Evolutionary conservation across 1,140 invertebrate species (phyloP).

Genomic region (Eumeta japonica): DNA sequence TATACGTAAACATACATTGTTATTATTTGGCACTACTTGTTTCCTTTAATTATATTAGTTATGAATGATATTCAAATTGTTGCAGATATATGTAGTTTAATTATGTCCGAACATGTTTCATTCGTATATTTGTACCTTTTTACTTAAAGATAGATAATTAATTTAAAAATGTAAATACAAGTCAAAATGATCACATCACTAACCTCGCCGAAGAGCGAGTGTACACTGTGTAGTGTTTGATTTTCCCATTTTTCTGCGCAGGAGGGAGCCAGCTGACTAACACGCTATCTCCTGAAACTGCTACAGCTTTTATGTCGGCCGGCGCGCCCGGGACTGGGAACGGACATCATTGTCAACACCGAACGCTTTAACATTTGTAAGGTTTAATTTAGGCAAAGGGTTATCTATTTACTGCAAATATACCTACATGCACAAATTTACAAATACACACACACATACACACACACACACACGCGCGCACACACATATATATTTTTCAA

Average conservation of each 20-base stretch:
- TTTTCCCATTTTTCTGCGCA: conserved; percentile 73
- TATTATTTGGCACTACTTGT: background rate
- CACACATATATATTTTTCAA: too few relatives aligned
- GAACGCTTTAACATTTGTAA: too few relatives aligned
- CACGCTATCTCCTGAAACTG: conserved; percentile 75
- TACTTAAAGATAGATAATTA: background rate
- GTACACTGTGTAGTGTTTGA: conserved; percentile 81
- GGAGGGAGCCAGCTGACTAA: conserved; percentile 83
- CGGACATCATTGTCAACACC: conserved; percentile 4
- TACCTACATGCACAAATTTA: too few relatives aligned
- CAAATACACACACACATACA: too few relatives aligned
- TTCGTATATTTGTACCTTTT: background rate
- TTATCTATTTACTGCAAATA: too few relatives aligned
- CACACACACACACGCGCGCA: too few relatives aligned
- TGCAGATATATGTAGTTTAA: too few relatives aligned
- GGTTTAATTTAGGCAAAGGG: too few relatives aligned
- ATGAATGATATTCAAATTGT: too few relatives aligned
- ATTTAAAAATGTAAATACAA: background rate
- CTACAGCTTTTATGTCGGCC: conserved; percentile 77
- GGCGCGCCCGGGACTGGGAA: conserved; percentile 63
- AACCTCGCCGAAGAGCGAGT: conserved; percentile 48
- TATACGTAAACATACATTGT: background rate
- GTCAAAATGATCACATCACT: background rate
- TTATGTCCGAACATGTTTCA: too few relatives aligned
- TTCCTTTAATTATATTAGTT: too few relatives aligned